Base-by-base conservation (phyloP, 2,113 vertebrate species). In the Pao palembangensis region DNA sequence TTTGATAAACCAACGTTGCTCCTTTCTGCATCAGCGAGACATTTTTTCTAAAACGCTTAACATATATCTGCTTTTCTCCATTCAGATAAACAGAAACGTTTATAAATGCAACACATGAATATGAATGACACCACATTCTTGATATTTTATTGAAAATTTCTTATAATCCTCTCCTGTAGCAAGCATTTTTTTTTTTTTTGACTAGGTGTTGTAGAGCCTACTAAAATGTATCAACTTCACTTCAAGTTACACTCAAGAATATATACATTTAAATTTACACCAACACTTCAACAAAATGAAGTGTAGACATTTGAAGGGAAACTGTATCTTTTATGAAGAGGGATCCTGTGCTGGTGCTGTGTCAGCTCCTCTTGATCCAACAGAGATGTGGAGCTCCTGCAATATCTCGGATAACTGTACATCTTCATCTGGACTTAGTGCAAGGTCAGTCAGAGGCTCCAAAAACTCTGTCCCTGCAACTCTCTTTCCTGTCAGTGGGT, bases 401-500 rank as follows among this genome's bases (percentile, higher is more conserved):
- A 93, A 85, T 73, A 91, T 92, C 70, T 94, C 87, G 51, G 84
- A 88, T 48, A 94, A 74, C 5, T 86, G 64, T 0, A 16, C 55
- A 4, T 72, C 61, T 19, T 78, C 81, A 1, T 83, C 82, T 34
- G 84, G 73, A 49, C 65, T 69, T 43, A 83, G 83, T 58, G 90
- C 87, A 0, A 84, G 78, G 64, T 88, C 85, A 0, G 86, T 60
- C 1, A 92, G 86, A 25, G 89, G 91, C 64, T 98, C 94, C 62
- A 94, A 63, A 82, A 93, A 95, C 51, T 81, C 66, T 0, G 81
- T 88, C 55, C 95, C 96, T 0, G 93, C 93, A 13, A 96, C 96
- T 5, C 82, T 91, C 55, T 92, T 95, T 34, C 95, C 94, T 0
- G 96, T 95, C 56, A 98, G 79, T 0, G 96, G 97, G 82, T 99